Evolutionary conservation across 2,797 vertebrate genomes (phyloP), one percentile per base, ranked within the genome.

Genomic region (Oreortyx pictus): DNA sequence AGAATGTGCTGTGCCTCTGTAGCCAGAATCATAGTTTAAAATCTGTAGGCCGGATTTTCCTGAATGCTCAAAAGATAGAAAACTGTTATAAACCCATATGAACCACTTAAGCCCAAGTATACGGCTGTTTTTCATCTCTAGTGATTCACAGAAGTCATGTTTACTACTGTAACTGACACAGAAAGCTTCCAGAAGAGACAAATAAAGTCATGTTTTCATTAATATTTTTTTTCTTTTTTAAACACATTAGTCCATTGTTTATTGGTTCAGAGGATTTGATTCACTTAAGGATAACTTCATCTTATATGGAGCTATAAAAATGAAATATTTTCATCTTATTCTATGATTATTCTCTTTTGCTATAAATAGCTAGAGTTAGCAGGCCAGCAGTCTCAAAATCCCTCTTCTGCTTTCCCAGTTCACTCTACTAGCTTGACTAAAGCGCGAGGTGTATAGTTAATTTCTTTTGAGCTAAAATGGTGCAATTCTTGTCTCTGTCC

Each of bases 11-110:
- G 50, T 54, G 73, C 47, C 82, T 94, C 85, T 82, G 64, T 76
- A 95, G 93, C 90, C 92, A 94, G 87, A 94, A 89, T 73, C 82
- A 75, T 33, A 91, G 64, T 84, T 92, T 90, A 76, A 92, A 94
- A 86, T 86, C 76, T 91, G 73, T 67, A 74, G 62, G 70, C 22
- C 0, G n/a, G 78, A 89, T 94, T 93, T 87, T 92, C 68, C 79
- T 71, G 41, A 90, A 88, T 82, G 80, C 60, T 94, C 23, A 75
- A 79, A 88, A 91, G 82, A 91, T 56, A 89, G 52, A 88, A 79
- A 83, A 57, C n/a, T 82, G 60, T 86, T 88, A 91, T 29, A 89
- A 95, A 94, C 33, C 67, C 73, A 52, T 71, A 87, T 25, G 44
- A 94, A 83, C 56, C 8, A 89, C 60, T 78, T 89, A 89, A 93